Conservation (phyloP, 2,888 invertebrate species). For the Cheilosia vulpina region DNA sequence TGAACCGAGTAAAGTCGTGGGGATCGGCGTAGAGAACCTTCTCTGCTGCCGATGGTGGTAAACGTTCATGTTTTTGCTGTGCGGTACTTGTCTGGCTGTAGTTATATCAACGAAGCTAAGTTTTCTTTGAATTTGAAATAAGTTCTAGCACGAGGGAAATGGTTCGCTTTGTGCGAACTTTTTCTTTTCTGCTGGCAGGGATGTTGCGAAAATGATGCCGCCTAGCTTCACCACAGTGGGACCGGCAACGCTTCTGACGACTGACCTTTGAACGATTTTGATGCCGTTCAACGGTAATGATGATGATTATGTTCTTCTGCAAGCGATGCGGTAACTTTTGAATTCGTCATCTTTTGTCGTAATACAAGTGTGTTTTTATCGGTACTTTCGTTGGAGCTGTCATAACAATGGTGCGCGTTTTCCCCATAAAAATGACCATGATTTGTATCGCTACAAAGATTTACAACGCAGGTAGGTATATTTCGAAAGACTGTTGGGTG, state of each 20-base stretch:
- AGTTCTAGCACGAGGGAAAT: not conserved
- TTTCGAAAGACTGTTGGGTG: not conserved
- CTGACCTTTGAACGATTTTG: not conserved
- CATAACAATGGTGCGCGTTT: not conserved
- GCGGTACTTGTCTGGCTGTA: not conserved
- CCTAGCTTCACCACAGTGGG: not conserved
- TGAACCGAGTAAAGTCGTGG: slow-evolving; percentile 59
- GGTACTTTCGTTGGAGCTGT: not conserved
- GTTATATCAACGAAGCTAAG: not conserved
- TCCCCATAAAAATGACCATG: not conserved
- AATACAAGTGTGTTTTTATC: not conserved
- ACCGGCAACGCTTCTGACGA: not conserved
- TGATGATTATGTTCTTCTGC: no score
- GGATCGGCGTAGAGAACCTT: slow-evolving; percentile 17
- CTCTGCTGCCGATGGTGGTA: not conserved
- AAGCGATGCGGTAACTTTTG: not conserved
- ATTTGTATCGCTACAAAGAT: not conserved
- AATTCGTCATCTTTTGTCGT: not conserved
- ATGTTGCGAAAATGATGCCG: no score
- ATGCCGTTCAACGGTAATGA: not conserved
- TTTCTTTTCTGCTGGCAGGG: not conserved
- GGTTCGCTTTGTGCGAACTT: not conserved
- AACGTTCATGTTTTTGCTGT: not conserved
- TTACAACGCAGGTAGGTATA: not conserved
- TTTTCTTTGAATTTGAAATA: not conserved